Base-by-base conservation (phyloP, 2,888 invertebrate genomes). In the Pristionchus entomophagus region DNA sequence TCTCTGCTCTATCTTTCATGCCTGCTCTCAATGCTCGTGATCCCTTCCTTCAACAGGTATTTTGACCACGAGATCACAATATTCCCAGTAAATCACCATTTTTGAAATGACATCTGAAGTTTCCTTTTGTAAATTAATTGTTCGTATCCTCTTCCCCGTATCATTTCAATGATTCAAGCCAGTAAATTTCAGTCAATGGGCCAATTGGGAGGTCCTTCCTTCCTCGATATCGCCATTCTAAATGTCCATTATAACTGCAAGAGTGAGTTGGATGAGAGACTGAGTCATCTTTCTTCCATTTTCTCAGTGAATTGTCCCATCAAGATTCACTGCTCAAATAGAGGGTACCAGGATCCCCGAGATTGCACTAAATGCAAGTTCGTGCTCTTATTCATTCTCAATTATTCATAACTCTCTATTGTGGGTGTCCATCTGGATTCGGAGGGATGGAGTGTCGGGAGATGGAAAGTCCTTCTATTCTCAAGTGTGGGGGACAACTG, bases 291-390 rank as follows among this genome's bases (percentile, higher is more conserved):
- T 45, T 45, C 45, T 10, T 62, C 32, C 62, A 5, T 51, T 38
- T 17, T 35, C 49, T 17, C 35, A 82, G 82, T 82, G 53, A 32
- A n/a, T 49, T 82, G 82, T 59, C 41, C 35, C 22, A 8, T 19
- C 12, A 82, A 82, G 82, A 82, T 82, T 56, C 82, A 35, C 19
- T 82, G 82, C 38, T 82, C 82, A 35, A 82, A 82, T n/a, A 35
- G n/a, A 35, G 82, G 82, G 12, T 82, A 82, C 26, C 82, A 82
- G 26, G 82, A 82, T 82, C 14, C 82, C 8, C n/a, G 59, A 12
- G 41, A 82, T 38, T 82, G 82, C 38, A 41, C 32, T 26, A 17
- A 2, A 10, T 82, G 82, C 82, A 82, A 82, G 82, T 82, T 10
- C 12, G 53, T 38, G 3, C 32, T 8, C 2, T n/a, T 82, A 8